These are phyloP conservation scores for Dorcus hopei DNA, from an alignment of 2,888 invertebrate species.

Conservation along the genomic window DNA sequence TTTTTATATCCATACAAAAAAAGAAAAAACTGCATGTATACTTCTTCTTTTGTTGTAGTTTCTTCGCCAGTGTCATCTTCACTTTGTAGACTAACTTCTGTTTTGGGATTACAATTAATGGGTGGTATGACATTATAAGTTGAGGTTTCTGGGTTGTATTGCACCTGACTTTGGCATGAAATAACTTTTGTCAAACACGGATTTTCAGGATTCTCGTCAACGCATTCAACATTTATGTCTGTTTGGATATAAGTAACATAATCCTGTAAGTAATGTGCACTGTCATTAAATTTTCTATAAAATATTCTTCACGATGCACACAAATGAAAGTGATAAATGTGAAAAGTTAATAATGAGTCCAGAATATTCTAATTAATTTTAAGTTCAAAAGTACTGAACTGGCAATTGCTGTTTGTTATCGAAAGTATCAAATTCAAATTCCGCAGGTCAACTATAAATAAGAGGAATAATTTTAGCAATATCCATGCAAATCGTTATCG, in stretches of 20 bases:
- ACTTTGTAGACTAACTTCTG: slow-evolving; percentile 10
- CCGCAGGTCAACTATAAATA: no score
- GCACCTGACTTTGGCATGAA: slow-evolving; percentile 36
- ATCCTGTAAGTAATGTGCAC: slow-evolving; percentile 19
- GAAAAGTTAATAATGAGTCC: no score
- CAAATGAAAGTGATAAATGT: no score
- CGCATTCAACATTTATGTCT: slow-evolving; percentile 36
- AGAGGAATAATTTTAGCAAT: slow-evolving; percentile 4
- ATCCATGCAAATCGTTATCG: slow-evolving; percentile 1
- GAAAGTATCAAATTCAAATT: no score
- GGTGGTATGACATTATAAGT: slow-evolving; percentile 32
- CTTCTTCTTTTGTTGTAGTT: neutral
- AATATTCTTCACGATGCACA: no score
- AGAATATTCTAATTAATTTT: no score
- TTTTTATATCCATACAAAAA: no score
- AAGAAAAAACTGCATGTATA: no score
- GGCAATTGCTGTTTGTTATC: no score
- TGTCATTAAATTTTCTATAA: neutral
- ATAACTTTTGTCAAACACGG: slow-evolving; percentile 32
- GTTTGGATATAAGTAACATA: slow-evolving; percentile 33
- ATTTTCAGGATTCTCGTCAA: slow-evolving; percentile 27
- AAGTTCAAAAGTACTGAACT: no score
- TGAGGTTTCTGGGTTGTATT: slow-evolving; percentile 23
- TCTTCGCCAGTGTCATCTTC: slow-evolving; percentile 6
- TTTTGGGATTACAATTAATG: slow-evolving; percentile 34